Conservation (phyloP, 1,140 invertebrate species). For the Nephotettix cincticeps region DNA sequence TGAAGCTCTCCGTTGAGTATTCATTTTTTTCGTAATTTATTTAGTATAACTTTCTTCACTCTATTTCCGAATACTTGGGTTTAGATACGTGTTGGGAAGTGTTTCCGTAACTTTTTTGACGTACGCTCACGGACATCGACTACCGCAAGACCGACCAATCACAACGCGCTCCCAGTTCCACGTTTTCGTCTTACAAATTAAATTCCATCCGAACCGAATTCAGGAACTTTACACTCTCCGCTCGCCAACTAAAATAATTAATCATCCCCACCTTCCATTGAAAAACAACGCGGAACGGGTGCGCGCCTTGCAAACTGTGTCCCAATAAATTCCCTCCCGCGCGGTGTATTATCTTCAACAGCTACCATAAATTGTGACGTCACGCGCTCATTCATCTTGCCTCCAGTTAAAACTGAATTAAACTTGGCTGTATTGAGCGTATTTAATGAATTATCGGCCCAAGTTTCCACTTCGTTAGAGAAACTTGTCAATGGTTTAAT, state of each 20-base stretch:
- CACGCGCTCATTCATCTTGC: background rate
- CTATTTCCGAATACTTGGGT: too few species aligned
- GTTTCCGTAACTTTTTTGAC: too few species aligned
- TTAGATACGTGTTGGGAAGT: too few species aligned
- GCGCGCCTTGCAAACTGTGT: background rate
- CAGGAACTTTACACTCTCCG: background rate
- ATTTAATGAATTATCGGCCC: background rate
- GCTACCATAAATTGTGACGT: slow-evolving; percentile 3
- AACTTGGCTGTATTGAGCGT: slow-evolving; percentile 1
- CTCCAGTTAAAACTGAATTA: slow-evolving; percentile 6
- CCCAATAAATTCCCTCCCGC: background rate
- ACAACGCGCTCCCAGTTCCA: too few species aligned
- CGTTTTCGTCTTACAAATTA: too few species aligned
- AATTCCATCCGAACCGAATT: background rate
- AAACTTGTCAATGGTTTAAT: background rate
- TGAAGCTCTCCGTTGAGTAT: too few species aligned
- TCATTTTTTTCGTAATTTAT: too few species aligned
- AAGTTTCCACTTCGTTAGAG: background rate
- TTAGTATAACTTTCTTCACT: too few species aligned
- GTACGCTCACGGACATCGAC: too few species aligned
- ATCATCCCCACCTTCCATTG: background rate
- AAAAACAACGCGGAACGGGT: background rate
- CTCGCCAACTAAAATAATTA: slow-evolving; percentile 7
- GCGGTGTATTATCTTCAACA: background rate
- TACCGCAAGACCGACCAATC: too few species aligned